Conservation (phyloP, 2,797 vertebrate species). For the Dendrocincla fuliginosa region DNA sequence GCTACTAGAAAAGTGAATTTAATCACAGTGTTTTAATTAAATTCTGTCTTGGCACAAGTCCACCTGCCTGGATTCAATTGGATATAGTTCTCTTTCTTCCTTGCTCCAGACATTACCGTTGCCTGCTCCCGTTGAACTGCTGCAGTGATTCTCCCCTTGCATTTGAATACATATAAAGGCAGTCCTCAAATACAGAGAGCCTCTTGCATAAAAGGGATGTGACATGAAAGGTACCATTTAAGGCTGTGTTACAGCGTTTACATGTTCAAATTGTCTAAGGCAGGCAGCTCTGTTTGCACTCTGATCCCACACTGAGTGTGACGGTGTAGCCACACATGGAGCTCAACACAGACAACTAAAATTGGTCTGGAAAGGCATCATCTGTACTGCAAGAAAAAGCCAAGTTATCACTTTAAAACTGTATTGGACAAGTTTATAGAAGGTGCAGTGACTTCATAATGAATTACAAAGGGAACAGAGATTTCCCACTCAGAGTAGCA, state of each 20-base stretch:
- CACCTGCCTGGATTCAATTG: slow-evolving; percentile 11
- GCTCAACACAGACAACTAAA: not conserved
- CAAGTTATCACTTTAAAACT: not conserved
- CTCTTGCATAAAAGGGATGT: not conserved
- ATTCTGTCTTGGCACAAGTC: slow-evolving; percentile 48
- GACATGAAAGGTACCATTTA: not conserved
- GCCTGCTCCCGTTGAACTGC: not conserved
- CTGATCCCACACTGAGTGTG: not conserved
- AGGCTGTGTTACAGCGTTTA: not conserved
- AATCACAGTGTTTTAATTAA: slow-evolving; percentile 54
- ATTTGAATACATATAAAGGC: not conserved
- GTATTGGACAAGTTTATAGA: not conserved
- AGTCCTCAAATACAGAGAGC: not conserved
- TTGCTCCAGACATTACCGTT: not conserved
- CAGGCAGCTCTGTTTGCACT: not conserved
- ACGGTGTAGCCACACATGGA: not conserved
- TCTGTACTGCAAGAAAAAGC: not conserved
- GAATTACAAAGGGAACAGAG: not conserved
- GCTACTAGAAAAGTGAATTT: slow-evolving; percentile 50
- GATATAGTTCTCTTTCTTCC: not conserved
- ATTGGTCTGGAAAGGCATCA: not conserved
- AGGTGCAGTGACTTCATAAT: not conserved
- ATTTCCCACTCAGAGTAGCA: not conserved
- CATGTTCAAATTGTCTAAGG: not conserved
- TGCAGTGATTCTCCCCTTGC: not conserved